Evolutionary conservation across 2,797 vertebrate species (phyloP), one percentile per base, ranked within the genome.

Genomic region (Hypotaenidia okinawae): DNA sequence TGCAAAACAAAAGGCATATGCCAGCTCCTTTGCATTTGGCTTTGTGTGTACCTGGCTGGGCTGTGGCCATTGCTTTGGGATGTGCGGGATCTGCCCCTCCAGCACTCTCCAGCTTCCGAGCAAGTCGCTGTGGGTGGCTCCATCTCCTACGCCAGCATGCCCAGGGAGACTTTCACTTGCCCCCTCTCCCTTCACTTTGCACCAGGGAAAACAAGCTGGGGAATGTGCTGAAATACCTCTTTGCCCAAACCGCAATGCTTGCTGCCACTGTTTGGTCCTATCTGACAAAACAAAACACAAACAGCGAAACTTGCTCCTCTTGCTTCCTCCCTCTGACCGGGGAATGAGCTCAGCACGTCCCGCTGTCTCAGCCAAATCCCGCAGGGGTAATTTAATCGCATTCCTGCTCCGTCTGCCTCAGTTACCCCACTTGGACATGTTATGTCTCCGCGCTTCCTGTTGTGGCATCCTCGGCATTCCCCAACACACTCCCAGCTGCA

Each of bases 341-440:
- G 67, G 43, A 94, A 70, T 84, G 90, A 95, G 86, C 86, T 94
- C 88, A 95, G 90, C 75, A 67, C 6, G 3, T 35, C 85, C 66
- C 0, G 12, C 61, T 0, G 1, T 43, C 87, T 17, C 73, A 33
- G 86, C 89, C 90, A 95, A 83, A 77, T 89, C 95, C 95, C 32
- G 0, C 74, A 18, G 90, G 91, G 67, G 59, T 87, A 91, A 93
- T 62, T n/a, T 70, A 87, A 90, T 84, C 24, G 1, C 88, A 90
- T 95, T 93, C 84, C 78, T 89, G 67, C 67, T 84, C 69, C 1
- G 11, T 78, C 94, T 94, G 90, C 95, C 95, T 95, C 96, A 95
- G 93, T 93, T 94, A 88, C 90, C 94, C 95, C 88, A 87, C 83
- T 82, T 89, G 88, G 84, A 86, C 2, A 11, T 79, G 84, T 87